phyloP scores from a whole-genome alignment of 2,888 invertebrate species.

The Pasiphila rectangulata region DNA sequence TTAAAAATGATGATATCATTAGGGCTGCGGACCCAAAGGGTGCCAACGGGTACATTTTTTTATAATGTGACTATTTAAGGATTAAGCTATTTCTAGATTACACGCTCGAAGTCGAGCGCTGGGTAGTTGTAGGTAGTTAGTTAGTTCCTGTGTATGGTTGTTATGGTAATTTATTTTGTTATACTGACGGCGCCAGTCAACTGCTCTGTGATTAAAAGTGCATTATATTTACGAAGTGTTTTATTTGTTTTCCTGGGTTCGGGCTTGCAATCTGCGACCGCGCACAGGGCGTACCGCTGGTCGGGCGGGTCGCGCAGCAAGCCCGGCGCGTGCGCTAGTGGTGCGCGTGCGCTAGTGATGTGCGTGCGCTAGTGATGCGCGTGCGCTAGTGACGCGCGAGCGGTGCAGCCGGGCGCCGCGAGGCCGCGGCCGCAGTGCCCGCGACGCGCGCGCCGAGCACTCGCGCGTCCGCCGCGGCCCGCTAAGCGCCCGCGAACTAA shows the following conservation, averaged over 20 bases:
- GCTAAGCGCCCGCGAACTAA: no score
- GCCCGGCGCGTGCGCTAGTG: no score
- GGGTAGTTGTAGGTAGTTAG: slow-evolving; percentile 2
- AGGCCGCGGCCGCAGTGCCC: background rate
- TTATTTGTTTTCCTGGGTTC: slow-evolving; percentile 20
- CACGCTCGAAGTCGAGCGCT: background rate
- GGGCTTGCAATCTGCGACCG: no score
- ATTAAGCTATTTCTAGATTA: no score
- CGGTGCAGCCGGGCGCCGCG: background rate
- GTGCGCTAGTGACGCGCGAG: no score
- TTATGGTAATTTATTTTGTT: slow-evolving; percentile 68
- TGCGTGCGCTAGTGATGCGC: no score
- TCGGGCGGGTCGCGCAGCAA: no score
- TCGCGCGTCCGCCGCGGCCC: background rate
- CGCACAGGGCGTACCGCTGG: no score
- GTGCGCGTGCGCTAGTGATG: no score
- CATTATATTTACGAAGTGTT: slow-evolving; percentile 58
- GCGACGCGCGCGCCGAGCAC: slow-evolving; percentile 5
- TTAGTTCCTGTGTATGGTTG: slow-evolving; percentile 55
- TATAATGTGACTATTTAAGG: no score
- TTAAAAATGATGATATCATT: background rate
- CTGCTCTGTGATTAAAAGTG: slow-evolving; percentile 71
- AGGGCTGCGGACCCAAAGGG: background rate
- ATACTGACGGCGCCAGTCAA: slow-evolving; percentile 44
- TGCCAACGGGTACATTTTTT: background rate